Conservation (phyloP, 2,888 invertebrate species). For the Charanyca ferruginea region DNA sequence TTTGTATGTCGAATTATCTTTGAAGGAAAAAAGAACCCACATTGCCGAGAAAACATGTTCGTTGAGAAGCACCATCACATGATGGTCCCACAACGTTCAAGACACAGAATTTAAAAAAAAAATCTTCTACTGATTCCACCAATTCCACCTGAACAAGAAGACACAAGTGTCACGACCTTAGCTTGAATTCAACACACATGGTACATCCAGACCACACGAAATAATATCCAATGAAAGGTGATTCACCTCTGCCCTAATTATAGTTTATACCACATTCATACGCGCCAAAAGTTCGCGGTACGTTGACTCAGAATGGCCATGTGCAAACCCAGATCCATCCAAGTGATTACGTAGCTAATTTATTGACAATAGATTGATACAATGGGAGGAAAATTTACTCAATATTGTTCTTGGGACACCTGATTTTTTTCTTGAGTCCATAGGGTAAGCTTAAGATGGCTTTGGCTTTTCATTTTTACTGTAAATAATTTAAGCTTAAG, state of each 20-base stretch:
- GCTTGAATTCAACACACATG: neutral
- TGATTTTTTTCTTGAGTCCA: neutral
- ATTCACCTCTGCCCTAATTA: conserved; percentile 64
- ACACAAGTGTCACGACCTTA: neutral
- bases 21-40: too few species aligned
- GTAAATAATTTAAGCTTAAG: too few species aligned
- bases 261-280: conserved; percentile 25
- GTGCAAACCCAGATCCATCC: conserved; percentile 23
- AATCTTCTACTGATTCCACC: too few species aligned
- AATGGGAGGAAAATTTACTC: neutral
- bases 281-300: conserved; percentile 41
- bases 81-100: too few species aligned
- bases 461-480: neutral
- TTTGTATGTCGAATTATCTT: too few species aligned
- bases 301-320: conserved; percentile 34
- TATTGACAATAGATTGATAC: neutral
- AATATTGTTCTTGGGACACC: neutral
- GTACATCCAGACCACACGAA: conserved; percentile 5
- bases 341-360: conserved; percentile 18
- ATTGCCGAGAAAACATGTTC: too few species aligned
- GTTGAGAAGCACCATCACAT: too few species aligned
- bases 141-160: neutral
- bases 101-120: too few species aligned
- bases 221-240: conserved; percentile 41
- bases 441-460: neutral